A percentile compares a stretch with the other conserved stretches of the same genome.
These are phyloP conservation scores for Teleogryllus occipitalis DNA, from an alignment of 1,140 invertebrate genomes.

Conservation along the genomic window DNA sequence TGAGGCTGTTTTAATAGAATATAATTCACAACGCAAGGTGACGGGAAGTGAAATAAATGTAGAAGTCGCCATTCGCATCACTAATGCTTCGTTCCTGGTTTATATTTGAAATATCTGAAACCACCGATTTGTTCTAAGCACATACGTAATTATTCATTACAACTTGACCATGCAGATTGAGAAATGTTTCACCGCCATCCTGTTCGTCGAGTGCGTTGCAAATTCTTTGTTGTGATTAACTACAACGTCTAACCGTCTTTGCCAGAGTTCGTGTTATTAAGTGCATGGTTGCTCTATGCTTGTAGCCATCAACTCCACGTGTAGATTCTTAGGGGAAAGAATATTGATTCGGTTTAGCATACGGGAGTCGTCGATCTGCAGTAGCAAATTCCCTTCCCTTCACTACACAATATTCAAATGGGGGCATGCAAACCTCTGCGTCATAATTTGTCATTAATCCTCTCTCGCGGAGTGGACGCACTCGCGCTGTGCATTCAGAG, in stretches of 20 bases:
- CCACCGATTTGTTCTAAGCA: neutral
- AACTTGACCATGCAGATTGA: neutral
- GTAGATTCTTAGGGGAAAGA: neutral
- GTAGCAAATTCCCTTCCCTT: neutral
- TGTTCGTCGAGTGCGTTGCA: neutral
- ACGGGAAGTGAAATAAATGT: neutral
- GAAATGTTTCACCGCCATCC: neutral
- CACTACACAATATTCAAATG: neutral
- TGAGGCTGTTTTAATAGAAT: neutral
- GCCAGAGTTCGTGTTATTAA: neutral
- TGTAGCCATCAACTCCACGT: neutral
- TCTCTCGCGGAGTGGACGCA: neutral
- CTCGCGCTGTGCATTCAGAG: neutral
- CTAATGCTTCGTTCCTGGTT: neutral
- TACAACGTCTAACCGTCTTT: neutral
- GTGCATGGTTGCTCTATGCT: neutral
- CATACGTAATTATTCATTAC: neutral
- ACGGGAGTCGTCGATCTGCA: neutral
- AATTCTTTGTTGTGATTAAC: neutral
- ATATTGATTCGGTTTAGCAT: constrained; percentile 1
- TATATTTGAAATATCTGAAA: neutral
- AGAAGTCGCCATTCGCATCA: neutral
- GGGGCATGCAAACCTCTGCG: neutral
- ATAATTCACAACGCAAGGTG: neutral
- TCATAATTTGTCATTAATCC: constrained; percentile 1